These are phyloP conservation scores for Dolichomitus sp. DNA, from an alignment of 2,888 invertebrate species.

Conservation along the genomic window DNA sequence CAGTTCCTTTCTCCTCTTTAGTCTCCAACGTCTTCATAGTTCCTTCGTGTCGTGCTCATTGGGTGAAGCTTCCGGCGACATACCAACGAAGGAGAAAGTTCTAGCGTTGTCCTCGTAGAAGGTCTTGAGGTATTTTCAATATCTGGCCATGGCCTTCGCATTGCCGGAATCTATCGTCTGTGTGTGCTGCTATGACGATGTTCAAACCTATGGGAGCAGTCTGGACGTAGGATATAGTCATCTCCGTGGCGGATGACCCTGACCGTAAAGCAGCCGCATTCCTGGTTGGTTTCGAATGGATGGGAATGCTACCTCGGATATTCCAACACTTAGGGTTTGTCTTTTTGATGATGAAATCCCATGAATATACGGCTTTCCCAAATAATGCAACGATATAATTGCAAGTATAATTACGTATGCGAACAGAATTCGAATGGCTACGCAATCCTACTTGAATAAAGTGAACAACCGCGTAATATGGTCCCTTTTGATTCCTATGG, in stretches of 20 bases:
- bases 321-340: background rate
- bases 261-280: slow-evolving; percentile 56
- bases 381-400: slow-evolving; percentile 40
- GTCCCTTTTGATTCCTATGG: slow-evolving; percentile 36
- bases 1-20: slow-evolving; percentile 28
- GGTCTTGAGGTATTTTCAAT: slow-evolving; percentile 83
- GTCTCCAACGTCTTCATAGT: slow-evolving; percentile 63
- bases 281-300: slow-evolving; percentile 35
- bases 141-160: slow-evolving; percentile 77
- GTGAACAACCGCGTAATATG: background rate
- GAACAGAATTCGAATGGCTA: background rate
- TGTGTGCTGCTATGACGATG: slow-evolving; percentile 39
- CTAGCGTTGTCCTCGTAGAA: slow-evolving; percentile 69
- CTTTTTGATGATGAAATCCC: slow-evolving; percentile 38
- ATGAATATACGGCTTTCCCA: slow-evolving; percentile 21
- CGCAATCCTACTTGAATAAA: background rate
- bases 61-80: slow-evolving; percentile 68
- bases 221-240: slow-evolving; percentile 1
- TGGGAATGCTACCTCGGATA: slow-evolving; percentile 4
- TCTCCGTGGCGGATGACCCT: slow-evolving; percentile 45
- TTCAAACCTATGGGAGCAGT: slow-evolving; percentile 5
- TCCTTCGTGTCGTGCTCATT: slow-evolving; percentile 40
- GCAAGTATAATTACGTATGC: slow-evolving; percentile 37
- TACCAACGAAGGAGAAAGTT: slow-evolving; percentile 69
- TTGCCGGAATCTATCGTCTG: slow-evolving; percentile 65